Evolutionary conservation across 2,888 invertebrate genomes (phyloP), one percentile per base, ranked within the genome.

Genomic region (Priapulus caudatus): DNA sequence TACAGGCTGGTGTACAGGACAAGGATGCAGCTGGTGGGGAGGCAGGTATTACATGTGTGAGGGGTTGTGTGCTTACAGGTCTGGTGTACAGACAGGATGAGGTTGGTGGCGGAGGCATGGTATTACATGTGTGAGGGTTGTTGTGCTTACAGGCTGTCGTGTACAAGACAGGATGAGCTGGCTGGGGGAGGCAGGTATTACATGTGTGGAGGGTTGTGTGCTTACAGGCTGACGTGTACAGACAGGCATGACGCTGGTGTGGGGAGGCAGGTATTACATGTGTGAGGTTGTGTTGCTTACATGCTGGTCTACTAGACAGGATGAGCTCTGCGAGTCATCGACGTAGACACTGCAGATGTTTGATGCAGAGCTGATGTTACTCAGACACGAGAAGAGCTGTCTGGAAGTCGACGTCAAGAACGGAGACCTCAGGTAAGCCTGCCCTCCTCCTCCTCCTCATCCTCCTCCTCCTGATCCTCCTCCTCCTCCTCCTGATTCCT

Each of bases 281-380:
- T 10, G 33, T 33, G 10, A n/a, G 33, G n/a, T 10, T 33, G 33
- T 33, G 33, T 33, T 33, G n/a, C n/a, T 33, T 10, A 10, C n/a
- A 33, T 10, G 33, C n/a, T 33, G 33, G 10, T 33, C n/a, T 33
- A 33, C n/a, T 10, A 33, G 33, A 10, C 10, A 33, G 33, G n/a
- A 10, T 10, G 10, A 33, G n/a, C n/a, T 33, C 33, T 33, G 33
- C 10, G n/a, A 33, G 33, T n/a, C 33, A 33, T 33, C 10, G 33
- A 10, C 10, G n/a, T n/a, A 33, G 10, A 10, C n/a, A 33, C 33
- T 10, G 33, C 10, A 33, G n/a, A 33, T n/a, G n/a, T 33, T 33
- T 33, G 33, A 33, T 33, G 33, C 33, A 33, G 33, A 33, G n/a
- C n/a, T 33, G 33, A 33, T 10, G 33, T 33, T 33, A n/a, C n/a